Conservation (phyloP, 92 coral and sea anemone genomes). For the Porites lobata region DNA sequence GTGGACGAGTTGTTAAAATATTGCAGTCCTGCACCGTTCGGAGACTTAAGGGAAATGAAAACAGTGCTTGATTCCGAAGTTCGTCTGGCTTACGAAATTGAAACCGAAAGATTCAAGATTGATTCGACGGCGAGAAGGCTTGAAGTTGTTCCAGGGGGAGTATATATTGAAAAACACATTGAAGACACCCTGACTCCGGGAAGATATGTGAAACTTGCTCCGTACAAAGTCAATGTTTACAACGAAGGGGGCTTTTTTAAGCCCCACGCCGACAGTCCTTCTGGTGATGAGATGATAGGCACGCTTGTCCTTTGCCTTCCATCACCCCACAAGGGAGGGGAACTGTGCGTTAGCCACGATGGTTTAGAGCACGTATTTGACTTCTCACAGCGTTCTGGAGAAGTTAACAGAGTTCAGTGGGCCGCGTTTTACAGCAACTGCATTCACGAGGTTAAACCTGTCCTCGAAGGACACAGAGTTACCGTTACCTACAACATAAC, state of each 20-base stretch:
- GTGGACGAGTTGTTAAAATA: constrained; percentile 50
- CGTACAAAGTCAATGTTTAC: constrained; percentile 60
- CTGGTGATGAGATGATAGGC: constrained; percentile 64
- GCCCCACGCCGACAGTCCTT: constrained; percentile 61
- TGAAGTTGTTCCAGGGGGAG: constrained; percentile 3
- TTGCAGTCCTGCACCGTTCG: constrained; percentile 67
- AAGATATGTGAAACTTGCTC: constrained; percentile 32
- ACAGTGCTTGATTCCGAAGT: constrained; percentile 63
- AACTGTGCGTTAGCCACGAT: constrained; percentile 63
- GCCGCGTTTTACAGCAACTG: constrained; percentile 76
- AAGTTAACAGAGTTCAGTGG: constrained; percentile 36
- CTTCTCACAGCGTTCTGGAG: constrained; percentile 13
- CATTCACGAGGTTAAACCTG: constrained; percentile 70
- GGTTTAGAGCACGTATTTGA: constrained; percentile 66
- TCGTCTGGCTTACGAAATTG: constrained; percentile 67
- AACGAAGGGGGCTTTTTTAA: constrained; percentile 62
- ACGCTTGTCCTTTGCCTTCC: constrained; percentile 71
- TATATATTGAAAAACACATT: constrained; percentile 26
- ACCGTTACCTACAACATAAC: constrained; percentile 66
- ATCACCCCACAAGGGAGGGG: constrained; percentile 66
- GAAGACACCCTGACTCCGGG: constrained; percentile 61
- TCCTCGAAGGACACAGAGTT: constrained; percentile 59
- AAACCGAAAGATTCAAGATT: constrained; percentile 58
- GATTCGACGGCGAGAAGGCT: neutral
- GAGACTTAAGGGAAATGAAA: constrained; percentile 67